phyloP scores from a whole-genome alignment of 2,797 vertebrate species.

The Hylomyscus alleni region DNA sequence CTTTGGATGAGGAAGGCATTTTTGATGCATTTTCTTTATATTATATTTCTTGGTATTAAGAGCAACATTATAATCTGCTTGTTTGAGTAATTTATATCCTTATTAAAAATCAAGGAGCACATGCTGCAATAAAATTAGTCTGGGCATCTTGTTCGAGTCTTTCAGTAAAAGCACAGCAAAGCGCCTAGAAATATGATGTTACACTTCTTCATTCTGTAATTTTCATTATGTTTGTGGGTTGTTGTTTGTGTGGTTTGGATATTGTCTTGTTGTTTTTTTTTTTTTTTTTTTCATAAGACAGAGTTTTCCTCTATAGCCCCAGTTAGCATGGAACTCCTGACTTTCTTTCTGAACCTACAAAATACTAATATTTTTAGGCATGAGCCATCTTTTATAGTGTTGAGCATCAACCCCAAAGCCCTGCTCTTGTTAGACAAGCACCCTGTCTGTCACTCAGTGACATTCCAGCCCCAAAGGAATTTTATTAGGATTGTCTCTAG shows the following conservation, averaged over 20 bases:
- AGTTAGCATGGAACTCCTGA: neutral
- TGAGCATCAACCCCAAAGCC: neutral
- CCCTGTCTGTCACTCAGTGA: neutral
- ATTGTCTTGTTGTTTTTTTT: neutral
- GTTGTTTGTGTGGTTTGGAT: neutral
- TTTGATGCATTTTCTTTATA: constrained; percentile 22
- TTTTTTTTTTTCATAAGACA: neutral
- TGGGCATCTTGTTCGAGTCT: constrained; percentile 24
- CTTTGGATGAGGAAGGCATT: constrained; percentile 19
- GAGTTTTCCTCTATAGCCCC: neutral
- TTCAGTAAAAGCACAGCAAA: constrained; percentile 55
- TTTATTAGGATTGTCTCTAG: constrained; percentile 37
- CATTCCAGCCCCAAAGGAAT: neutral
- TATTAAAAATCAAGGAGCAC: constrained; percentile 61
- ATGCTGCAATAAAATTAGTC: constrained; percentile 59
- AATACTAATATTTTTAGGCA: neutral
- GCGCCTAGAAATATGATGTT: neutral
- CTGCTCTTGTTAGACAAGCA: neutral
- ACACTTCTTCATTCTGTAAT: constrained; percentile 53
- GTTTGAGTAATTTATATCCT: constrained; percentile 31
- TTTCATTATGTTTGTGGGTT: constrained; percentile 9
- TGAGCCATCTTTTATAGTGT: neutral
- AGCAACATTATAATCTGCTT: constrained; percentile 42
- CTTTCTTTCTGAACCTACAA: neutral
- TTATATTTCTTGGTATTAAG: constrained; percentile 41